Base-by-base conservation (phyloP, 2,113 vertebrate genomes). In the Elephas maximus region DNA sequence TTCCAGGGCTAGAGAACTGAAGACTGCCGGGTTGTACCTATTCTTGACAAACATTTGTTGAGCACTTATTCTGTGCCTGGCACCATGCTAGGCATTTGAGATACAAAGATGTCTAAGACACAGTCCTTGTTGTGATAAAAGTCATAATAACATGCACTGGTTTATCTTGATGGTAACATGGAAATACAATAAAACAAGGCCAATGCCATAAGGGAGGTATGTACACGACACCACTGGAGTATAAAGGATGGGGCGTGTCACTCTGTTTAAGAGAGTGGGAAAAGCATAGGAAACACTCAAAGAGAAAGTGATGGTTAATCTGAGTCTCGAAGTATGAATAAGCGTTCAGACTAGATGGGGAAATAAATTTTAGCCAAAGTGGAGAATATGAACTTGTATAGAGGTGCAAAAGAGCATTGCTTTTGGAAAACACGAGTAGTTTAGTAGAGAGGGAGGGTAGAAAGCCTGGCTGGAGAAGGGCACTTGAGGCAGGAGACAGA, bases 331-430 rank as follows among this genome's bases (percentile, higher is more conserved):
- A 78, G 7, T 10, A 78, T 89, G 17, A 87, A 37, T 11, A 62
- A 41, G 37, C 73, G 53, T 30, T 65, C 63, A 80, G 45, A 80
- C 24, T 69, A 51, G 33, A 74, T 88, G 37, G 24, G 73, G 6
- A 81, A 90, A 90, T 80, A 33, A 67, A 86, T 81, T 96, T 74
- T 24, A 76, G 80, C 30, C 48, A 51, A 86, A 87, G 45, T 23
- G 45, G 65, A 67, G 76, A 93, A 85, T 7, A 74, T 48, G 45
- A 92, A 6, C 45, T 80, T 80, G 41, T 33, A 45, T 1, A 67
- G 24, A 73, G 4, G 20, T 63, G 28, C 81, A 71, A 73, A 90
- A 93, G 20, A 51, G 12, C n/a, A 37, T 76, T 53, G 37, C 14
- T 71, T 90, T 71, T 9, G 18, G 44, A 30, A 24, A 90, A 65